A percentile compares a stretch with the other conserved stretches of the same genome.
Conservation (phyloP, 2,888 invertebrate species). For the Pristionchus exspectatus region DNA sequence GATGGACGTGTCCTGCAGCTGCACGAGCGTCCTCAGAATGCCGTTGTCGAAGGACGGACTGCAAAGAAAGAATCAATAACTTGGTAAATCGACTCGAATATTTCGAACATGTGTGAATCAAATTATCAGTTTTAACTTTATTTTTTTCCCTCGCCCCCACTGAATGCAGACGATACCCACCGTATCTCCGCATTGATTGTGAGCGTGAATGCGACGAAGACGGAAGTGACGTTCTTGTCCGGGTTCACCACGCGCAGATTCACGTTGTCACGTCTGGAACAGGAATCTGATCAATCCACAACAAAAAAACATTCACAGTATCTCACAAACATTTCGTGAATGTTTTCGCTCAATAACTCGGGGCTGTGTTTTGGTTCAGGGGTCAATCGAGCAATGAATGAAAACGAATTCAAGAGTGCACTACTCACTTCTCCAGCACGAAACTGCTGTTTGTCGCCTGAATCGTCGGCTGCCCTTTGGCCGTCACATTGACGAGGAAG, state of each 20-base stretch:
- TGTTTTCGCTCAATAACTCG: too few relatives aligned
- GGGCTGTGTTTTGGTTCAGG: too few relatives aligned
- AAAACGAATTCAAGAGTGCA: too few relatives aligned
- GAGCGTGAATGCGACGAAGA: constrained; percentile 74
- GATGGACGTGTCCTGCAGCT: constrained; percentile 74
- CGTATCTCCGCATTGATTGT: constrained; percentile 61
- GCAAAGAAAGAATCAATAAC: too few relatives aligned
- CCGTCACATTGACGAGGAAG: constrained; percentile 75
- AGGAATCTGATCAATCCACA: too few relatives aligned
- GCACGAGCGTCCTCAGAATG: constrained; percentile 68
- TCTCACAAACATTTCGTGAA: too few relatives aligned
- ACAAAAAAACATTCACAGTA: too few relatives aligned
- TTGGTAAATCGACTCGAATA: too few relatives aligned
- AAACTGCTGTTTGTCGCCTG: constrained; percentile 71
- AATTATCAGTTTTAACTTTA: too few relatives aligned
- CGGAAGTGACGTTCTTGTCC: constrained; percentile 69
- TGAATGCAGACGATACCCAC: background rate
- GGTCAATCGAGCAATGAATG: too few relatives aligned
- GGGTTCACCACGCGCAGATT: constrained; percentile 76
- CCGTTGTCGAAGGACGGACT: constrained; percentile 68
- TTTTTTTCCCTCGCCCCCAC: too few relatives aligned
- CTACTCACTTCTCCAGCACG: constrained; percentile 73
- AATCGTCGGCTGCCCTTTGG: constrained; percentile 74
- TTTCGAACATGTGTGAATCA: too few relatives aligned
- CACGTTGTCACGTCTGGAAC: constrained; percentile 72